Base-by-base conservation (phyloP, 2,113 vertebrate genomes). In the Stomatorhinus ivindoensis region DNA sequence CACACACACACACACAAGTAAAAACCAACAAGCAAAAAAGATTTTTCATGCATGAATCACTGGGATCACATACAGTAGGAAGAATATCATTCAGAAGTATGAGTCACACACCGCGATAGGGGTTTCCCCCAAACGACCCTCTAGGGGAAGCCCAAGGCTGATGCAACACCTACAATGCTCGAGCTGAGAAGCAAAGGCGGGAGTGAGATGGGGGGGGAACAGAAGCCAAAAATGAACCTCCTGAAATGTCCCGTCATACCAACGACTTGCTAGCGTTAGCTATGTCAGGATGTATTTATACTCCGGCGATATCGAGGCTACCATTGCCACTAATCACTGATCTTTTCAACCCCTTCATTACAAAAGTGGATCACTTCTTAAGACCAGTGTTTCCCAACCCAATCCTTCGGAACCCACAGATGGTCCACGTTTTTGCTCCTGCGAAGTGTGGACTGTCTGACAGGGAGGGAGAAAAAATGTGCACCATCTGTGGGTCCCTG, bases 31-130 rank as follows among this genome's bases (percentile, higher is more conserved):
- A 80, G 17, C 35, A n/a, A 86, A 13, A 11, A 48, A 15, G 83
- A 50, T 86, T 86, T 86, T 86, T 50, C n/a, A 27, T 48, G 24
- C 47, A 50, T 50, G 83, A 86, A 86, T 86, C 83, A 86, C 83
- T 50, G 11, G 44, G 44, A 47, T n/a, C n/a, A 47, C 83, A 31
- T 50, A 27, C 24, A 31, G 24, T 50, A 50, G 24, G 83, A 27
- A 48, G 83, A 86, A 86, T 86, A 48, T 11, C 47, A 31, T 11
- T 47, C 24, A 86, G 24, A 50, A 42, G 47, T 5, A 24, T 86
- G 83, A 48, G 24, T 86, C 24, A 86, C 83, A 50, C 44, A 21
- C 47, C 11, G 0, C 3, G 47, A 47, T 86, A 86, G 44, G 83
- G 83, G 44, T 48, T 48, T 86, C n/a, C 44, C 83, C 83, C 8